Percentiles rank a stretch among this genome's conserved stretches.
These are phyloP conservation scores for Elysia crispata DNA, from an alignment of 2,888 invertebrate species.

Conservation along the genomic window DNA sequence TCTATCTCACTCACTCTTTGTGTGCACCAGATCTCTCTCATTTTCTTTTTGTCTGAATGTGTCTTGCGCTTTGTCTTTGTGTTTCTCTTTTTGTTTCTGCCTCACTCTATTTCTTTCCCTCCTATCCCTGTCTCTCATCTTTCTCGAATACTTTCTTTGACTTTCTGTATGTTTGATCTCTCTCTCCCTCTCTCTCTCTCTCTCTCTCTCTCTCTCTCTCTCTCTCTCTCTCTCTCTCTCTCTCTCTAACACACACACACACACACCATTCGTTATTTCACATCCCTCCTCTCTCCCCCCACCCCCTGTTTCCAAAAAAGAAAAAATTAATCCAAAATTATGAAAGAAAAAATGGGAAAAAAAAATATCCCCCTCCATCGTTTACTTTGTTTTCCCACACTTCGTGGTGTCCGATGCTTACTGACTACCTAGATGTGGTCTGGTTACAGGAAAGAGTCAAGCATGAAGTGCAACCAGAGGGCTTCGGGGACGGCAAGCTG, in stretches of 20 bases:
- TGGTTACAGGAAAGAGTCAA: no score
- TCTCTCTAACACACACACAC: constrained; percentile 1
- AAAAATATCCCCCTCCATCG: constrained; percentile 27
- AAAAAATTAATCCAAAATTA: no score
- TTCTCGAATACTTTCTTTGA: background rate
- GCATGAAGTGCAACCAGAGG: no score
- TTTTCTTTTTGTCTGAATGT: constrained; percentile 3
- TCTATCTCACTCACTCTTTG: background rate
- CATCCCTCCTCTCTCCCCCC: constrained; percentile 23
- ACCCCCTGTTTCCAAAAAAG: constrained; percentile 3
- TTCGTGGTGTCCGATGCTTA: no score
- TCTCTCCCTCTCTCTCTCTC: constrained; percentile 26
- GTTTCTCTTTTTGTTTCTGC: background rate
- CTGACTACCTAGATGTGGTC: no score
- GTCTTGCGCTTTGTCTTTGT: background rate
- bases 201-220: background rate
- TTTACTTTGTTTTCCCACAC: background rate
- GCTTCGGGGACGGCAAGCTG: no score
- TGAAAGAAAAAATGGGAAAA: no score
- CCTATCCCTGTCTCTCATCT: background rate
- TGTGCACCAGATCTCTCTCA: background rate
- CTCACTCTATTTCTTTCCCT: background rate
- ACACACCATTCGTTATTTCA: no score
- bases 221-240: constrained; percentile 23
- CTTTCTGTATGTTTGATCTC: background rate